Evolutionary conservation across 2,888 invertebrate species (phyloP), one percentile per base, ranked within the genome.

Genomic region (Crossocerus cetratus): DNA sequence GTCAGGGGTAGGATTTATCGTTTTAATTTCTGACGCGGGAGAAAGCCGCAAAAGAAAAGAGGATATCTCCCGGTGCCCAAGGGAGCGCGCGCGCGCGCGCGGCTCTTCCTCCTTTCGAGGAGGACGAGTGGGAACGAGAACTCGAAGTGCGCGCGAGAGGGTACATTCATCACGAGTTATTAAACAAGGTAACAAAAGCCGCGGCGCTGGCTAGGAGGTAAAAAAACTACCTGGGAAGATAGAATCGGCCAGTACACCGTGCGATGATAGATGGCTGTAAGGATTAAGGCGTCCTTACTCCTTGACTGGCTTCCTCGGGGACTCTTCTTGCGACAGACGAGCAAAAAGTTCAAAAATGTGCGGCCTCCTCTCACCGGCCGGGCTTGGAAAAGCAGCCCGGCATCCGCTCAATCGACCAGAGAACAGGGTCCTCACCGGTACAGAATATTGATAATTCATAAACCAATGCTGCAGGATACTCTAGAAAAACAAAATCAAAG

Each of bases 81-180:
- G 32, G 32, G 32, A 32, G 32, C 32, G 4, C 8, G 32, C 32
- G 8, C 4, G 8, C 23, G 23, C 3, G 23, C 54, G 79, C 72
- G 72, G 73, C 67, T 59, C 45, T 21, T 20, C 49, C 64, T 66
- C 68, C 68, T 64, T 69, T 49, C 69, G 65, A 71, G 68, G 72
- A 69, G 77, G 44, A 57, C 54, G 65, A 67, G 66, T 60, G 65
- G 71, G 72, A 32, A 32, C 23, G 32, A 72, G 74, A 76, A 81
- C 76, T 64, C 32, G 8, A 76, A 76, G 74, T 73, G 72, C 67
- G 72, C 77, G 76, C 77, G 74, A 74, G n/a, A n/a, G n/a, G 83
- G 79, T 87, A 88, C 87, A 89, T 90, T 89, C 87, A 89, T 90
- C 89, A 89, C 87, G 85, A 87, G 88, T 89, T 89, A 90, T 90